phyloP scores from a whole-genome alignment of 2,888 invertebrate species.

The Xestia c-nigrum region DNA sequence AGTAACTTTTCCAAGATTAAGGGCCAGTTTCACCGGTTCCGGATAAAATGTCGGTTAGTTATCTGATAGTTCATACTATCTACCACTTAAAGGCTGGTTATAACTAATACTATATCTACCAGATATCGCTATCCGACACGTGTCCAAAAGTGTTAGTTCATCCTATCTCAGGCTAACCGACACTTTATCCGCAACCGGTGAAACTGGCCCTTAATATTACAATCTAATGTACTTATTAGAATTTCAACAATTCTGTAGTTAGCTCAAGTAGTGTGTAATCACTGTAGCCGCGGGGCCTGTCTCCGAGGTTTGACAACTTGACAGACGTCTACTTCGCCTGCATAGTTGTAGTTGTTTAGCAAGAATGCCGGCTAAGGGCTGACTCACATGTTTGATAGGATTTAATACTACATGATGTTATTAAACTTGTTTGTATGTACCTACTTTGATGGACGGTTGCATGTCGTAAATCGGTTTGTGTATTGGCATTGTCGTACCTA shows the following conservation, averaged over 20 bases:
- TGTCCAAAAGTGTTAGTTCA: too few relatives aligned
- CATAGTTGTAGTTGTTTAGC: slow-evolving; percentile 23
- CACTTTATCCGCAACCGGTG: too few relatives aligned
- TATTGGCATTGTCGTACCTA: neutral
- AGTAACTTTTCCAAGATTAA: too few relatives aligned
- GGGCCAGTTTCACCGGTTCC: too few relatives aligned
- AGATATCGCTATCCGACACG: too few relatives aligned
- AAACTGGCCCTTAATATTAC: too few relatives aligned
- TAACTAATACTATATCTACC: too few relatives aligned
- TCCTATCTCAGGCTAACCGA: too few relatives aligned
- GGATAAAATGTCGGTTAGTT: too few relatives aligned
- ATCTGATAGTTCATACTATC: too few relatives aligned
- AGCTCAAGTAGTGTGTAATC: slow-evolving; percentile 35
- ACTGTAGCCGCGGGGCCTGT: slow-evolving; percentile 28
- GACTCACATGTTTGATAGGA: slow-evolving; percentile 1
- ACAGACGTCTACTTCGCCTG: slow-evolving; percentile 29
- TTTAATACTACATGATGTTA: neutral
- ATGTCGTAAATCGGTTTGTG: neutral
- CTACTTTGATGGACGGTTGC: neutral
- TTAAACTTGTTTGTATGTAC: neutral
- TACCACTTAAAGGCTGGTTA: too few relatives aligned
- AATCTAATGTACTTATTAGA: neutral
- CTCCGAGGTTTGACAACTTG: slow-evolving; percentile 54
- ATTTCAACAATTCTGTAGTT: slow-evolving; percentile 24
- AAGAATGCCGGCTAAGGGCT: slow-evolving; percentile 20